These are phyloP conservation scores for Spodoptera exigua DNA, from an alignment of 2,888 invertebrate genomes.

Conservation along the genomic window DNA sequence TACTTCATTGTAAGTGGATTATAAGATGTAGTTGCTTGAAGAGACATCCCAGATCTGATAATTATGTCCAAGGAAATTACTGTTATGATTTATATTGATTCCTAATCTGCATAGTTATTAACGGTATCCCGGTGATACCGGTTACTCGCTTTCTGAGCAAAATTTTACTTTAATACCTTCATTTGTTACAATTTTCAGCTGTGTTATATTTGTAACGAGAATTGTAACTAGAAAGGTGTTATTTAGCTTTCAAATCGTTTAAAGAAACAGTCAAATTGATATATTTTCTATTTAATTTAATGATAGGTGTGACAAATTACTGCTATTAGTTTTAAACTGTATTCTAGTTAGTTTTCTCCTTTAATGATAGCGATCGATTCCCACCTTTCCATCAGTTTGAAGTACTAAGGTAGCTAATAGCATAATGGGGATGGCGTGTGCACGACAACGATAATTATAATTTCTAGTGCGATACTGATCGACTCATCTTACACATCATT, in stretches of 20 bases:
- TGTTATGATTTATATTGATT: conserved; percentile 26
- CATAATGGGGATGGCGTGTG: conserved; percentile 25
- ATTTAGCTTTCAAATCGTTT: conserved; percentile 19
- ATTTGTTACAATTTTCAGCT: too few relatives aligned
- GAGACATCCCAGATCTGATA: conserved; percentile 14
- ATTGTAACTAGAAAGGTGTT: conserved; percentile 15
- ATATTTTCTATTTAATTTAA: conserved; percentile 48
- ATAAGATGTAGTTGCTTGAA: not conserved
- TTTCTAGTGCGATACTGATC: conserved; percentile 61
- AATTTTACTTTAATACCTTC: not conserved
- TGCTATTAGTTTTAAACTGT: conserved; percentile 16
- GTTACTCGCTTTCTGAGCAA: conserved; percentile 6
- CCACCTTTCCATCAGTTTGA: conserved; percentile 36
- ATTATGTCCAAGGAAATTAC: conserved; percentile 22
- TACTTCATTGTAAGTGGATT: conserved; percentile 4
- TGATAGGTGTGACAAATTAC: conserved; percentile 24
- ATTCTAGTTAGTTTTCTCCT: conserved; percentile 46
- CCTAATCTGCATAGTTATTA: conserved; percentile 20
- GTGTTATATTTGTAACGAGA: conserved; percentile 20
- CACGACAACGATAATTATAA: conserved; percentile 41
- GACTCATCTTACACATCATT: conserved; percentile 61
- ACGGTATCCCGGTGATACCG: conserved; percentile 9
- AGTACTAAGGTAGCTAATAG: conserved; percentile 12
- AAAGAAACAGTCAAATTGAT: conserved; percentile 25
- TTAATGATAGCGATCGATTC: conserved; percentile 31